phyloP scores from a whole-genome alignment of 1,140 invertebrate species.

The Zelostemma sp. region DNA sequence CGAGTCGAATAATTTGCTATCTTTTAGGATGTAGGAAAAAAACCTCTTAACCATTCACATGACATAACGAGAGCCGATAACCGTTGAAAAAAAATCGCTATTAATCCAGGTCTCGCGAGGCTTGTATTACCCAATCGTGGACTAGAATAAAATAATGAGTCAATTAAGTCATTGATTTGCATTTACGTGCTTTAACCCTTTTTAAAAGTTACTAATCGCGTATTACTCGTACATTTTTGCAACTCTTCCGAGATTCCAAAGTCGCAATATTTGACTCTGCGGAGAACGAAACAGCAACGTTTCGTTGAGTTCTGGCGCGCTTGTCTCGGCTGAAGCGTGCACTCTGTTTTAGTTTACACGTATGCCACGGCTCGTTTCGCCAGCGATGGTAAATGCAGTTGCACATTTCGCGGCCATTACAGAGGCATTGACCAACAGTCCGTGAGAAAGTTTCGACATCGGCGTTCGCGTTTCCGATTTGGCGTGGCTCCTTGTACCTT shows the following conservation, averaged over 20 bases:
- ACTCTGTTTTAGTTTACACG: conserved; percentile 24
- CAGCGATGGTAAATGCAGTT: conserved; percentile 44
- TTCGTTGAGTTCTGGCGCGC: conserved; percentile 30
- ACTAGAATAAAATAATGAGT: conserved; percentile 40
- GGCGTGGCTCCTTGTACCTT: conserved; percentile 33
- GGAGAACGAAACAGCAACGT: conserved; percentile 31
- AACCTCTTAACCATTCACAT: conserved; percentile 10
- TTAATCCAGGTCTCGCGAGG: conserved; percentile 26
- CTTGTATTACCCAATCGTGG: conserved; percentile 34
- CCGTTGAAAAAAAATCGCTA: conserved; percentile 28
- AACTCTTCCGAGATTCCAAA: too few species aligned
- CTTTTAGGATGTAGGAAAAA: conserved; percentile 3
- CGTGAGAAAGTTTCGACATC: conserved; percentile 48
- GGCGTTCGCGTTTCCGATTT: conserved; percentile 38
- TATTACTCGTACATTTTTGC: too few species aligned
- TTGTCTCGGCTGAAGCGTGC: conserved; percentile 16
- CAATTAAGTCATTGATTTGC: conserved; percentile 47
- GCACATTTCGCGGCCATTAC: conserved; percentile 48
- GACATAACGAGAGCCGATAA: conserved; percentile 22
- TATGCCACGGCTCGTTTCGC: conserved; percentile 34
- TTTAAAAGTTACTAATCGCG: too few species aligned
- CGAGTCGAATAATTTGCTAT: too few species aligned
- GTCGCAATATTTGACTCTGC: conserved; percentile 26
- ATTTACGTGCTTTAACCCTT: conserved; percentile 37
- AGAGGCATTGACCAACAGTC: conserved; percentile 49